Evolutionary conservation across 2,888 invertebrate species (phyloP).

Genomic region (Acleris cristana): DNA sequence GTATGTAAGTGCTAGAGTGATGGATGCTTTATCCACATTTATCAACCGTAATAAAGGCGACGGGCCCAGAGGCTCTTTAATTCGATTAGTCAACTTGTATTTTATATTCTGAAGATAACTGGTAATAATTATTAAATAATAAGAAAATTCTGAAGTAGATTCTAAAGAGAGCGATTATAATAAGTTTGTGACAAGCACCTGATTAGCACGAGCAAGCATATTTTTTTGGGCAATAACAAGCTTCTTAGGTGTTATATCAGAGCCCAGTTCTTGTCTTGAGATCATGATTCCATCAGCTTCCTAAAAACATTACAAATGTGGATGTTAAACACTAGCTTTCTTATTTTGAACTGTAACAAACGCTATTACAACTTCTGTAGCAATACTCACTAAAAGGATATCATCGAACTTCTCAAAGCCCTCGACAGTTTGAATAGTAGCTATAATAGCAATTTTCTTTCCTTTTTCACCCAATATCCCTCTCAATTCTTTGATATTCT

Average conservation of each 20-base stretch:
- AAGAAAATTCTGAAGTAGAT: no score
- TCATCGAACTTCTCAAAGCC: constrained; percentile 68
- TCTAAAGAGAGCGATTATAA: no score
- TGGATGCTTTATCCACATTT: no score
- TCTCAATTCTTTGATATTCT: constrained; percentile 58
- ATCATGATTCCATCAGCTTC: constrained; percentile 87
- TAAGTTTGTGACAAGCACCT: constrained; percentile 47
- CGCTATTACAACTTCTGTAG: background rate
- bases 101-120: no score
- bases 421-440: constrained; percentile 69
- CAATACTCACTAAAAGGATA: constrained; percentile 59
- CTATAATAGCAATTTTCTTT: constrained; percentile 68
- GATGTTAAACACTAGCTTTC: background rate
- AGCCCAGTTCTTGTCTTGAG: constrained; percentile 83
- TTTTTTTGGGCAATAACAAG: constrained; percentile 82
- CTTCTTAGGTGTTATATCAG: constrained; percentile 78
- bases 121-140: no score
- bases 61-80: no score
- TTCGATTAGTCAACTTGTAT: no score
- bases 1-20: no score
- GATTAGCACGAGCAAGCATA: constrained; percentile 77
- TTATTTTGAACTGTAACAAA: background rate
- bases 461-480: constrained; percentile 67
- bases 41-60: no score
- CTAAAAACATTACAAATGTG: constrained; percentile 42